Base-by-base conservation (phyloP, 1,140 invertebrate species). In the Trichoplusia ni region DNA sequence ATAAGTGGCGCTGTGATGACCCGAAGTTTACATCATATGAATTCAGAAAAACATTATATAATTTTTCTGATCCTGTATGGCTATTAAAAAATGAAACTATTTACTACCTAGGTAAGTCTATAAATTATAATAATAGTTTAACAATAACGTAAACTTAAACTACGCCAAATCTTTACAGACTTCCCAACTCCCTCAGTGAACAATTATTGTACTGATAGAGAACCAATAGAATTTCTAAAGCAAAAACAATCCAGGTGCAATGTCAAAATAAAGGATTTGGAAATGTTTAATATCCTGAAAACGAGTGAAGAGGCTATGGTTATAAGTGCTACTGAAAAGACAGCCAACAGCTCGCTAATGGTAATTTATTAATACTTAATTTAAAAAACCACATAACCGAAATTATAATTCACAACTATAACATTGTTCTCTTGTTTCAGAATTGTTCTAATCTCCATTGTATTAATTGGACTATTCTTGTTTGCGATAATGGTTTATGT, bases 161-260 rank as follows among this genome's bases (percentile, higher is more conserved):
- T n/a, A n/a, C 9, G 9, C 0, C 18, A 25, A 75, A 11, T 53
- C 38, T 33, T 73, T 74, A 42, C 62, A 85, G 81, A 82, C 63
- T 44, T 80, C 21, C 86, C 90, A 47, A 67, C 66, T 3, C 60
- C 81, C 2, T 27, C 62, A 0, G 51, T 78, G 5, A 90, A 87
- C 42, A 77, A 75, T 31, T 87, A 86, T 63, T 91, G 90, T 58
- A 78, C 46, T 58, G 71, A 69, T 19, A 81, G 75, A 64, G 82
- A 71, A 60, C 66, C 66, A 25, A 60, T 89, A 8, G 67, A 56
- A 66, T 90, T 86, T 70, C 72, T 91, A 11, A 75, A 67, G 25
- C 75, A 89, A 49, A 80, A 83, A 60, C 71, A 71, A 27, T 71
- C 82, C n/a, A 76, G 63, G 47, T 91, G 90, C 61, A 75, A 70